A percentile compares a stretch with the other conserved stretches of the same genome.
Conservation (phyloP, 92 coral and sea anemone genomes). For the Paramuricea clavata region DNA sequence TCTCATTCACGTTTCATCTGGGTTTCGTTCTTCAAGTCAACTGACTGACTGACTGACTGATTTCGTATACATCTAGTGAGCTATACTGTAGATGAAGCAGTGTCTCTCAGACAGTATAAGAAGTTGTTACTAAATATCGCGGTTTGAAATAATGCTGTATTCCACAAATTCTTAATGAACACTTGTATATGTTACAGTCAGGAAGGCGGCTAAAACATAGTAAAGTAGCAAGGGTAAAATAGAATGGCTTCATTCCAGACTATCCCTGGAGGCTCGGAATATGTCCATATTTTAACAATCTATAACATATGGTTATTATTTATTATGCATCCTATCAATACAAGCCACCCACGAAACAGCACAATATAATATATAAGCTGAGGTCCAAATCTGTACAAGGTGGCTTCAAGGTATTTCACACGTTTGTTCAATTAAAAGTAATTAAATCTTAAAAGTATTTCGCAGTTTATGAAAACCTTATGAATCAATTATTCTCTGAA, state of each 20-base stretch:
- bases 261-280: neutral
- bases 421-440: neutral
- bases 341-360: neutral
- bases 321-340: neutral
- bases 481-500: neutral
- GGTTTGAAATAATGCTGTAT: neutral
- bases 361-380: neutral
- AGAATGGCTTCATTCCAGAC: neutral
- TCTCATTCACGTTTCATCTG: too few species aligned
- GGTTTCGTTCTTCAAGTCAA: too few species aligned
- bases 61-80: too few species aligned
- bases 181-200: neutral
- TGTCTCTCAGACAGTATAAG: too few species aligned
- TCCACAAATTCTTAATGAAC: conserved; percentile 8
- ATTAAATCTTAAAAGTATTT: neutral
- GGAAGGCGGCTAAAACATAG: neutral
- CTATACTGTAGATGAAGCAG: too few species aligned
- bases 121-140: too few species aligned
- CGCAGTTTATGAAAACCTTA: neutral
- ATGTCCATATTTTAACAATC: neutral
- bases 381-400: neutral
- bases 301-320: neutral
- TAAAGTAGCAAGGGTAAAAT: neutral
- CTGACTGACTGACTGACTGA: too few species aligned
- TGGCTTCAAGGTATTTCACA: neutral